Conservation (phyloP, 2,113 vertebrate genomes). For the Laticauda laticaudata region DNA sequence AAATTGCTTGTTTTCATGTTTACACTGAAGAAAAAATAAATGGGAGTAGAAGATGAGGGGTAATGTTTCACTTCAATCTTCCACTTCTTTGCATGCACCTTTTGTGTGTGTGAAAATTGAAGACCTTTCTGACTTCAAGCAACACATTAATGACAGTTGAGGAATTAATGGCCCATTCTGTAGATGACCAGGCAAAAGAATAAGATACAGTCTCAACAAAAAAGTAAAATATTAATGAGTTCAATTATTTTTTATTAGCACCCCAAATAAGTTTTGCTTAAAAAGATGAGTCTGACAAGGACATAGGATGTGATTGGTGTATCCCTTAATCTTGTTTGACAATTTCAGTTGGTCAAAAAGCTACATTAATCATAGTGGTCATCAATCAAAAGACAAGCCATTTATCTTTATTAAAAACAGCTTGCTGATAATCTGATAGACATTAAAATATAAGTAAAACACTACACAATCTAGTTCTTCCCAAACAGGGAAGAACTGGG, state of each 20-base stretch:
- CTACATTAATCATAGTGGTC: slow-evolving; percentile 34
- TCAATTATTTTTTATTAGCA: slow-evolving; percentile 17
- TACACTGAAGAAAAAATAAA: slow-evolving; percentile 21
- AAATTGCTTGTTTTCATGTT: slow-evolving; percentile 38
- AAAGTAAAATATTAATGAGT: slow-evolving; percentile 18
- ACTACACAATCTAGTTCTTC: no score
- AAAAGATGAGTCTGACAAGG: slow-evolving; percentile 14
- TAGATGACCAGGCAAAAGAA: slow-evolving; percentile 13
- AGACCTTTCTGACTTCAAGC: slow-evolving; percentile 27
- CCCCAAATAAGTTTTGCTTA: slow-evolving; percentile 20
- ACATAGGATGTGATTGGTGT: slow-evolving; percentile 23
- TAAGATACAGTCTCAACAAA: slow-evolving; percentile 14
- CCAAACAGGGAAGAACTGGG: not conserved
- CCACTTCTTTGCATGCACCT: not conserved
- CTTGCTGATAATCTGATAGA: slow-evolving; percentile 28
- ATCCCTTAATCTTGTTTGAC: slow-evolving; percentile 34
- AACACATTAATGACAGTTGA: slow-evolving; percentile 24
- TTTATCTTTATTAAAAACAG: slow-evolving; percentile 44
- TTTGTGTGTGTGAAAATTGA: not conserved
- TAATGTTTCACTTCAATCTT: not conserved
- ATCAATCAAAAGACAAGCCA: slow-evolving; percentile 24
- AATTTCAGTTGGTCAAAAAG: slow-evolving; percentile 9
- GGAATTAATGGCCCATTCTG: slow-evolving; percentile 27
- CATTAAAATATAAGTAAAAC: slow-evolving; percentile 25
- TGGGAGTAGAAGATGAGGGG: not conserved